phyloP scores from a whole-genome alignment of 2,113 vertebrate genomes.

The Neogobius melanostomus region DNA sequence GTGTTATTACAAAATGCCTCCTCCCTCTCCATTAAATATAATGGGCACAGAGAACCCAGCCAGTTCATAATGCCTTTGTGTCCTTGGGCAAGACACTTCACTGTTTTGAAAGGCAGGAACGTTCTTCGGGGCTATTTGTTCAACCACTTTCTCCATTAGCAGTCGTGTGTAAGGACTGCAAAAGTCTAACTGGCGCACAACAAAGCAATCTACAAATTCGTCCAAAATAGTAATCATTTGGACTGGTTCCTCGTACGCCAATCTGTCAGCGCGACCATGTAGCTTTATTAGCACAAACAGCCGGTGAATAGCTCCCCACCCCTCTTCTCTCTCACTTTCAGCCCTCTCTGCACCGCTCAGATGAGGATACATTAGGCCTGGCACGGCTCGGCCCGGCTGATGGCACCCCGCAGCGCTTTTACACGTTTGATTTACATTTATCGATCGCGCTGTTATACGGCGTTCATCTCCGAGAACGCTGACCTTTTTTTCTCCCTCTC shows the following conservation, averaged over 20 bases:
- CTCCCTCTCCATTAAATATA: no score
- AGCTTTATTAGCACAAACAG: slow-evolving; percentile 31
- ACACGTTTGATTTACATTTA: slow-evolving; percentile 70
- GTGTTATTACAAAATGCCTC: no score
- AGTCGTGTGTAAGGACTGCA: slow-evolving; percentile 19
- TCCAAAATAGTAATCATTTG: slow-evolving; percentile 55
- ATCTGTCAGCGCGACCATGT: slow-evolving; percentile 39
- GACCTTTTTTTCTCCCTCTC: slow-evolving; percentile 33
- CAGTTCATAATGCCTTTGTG: no score
- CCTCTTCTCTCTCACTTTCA: neutral
- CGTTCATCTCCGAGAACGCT: slow-evolving; percentile 63
- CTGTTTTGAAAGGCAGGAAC: no score
- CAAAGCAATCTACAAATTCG: slow-evolving; percentile 51
- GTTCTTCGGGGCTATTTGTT: neutral
- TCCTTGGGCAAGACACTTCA: no score
- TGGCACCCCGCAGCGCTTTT: slow-evolving; percentile 55
- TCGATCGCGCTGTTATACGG: slow-evolving; percentile 59
- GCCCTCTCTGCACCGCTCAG: slow-evolving; percentile 25
- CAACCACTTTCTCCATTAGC: slow-evolving; percentile 21
- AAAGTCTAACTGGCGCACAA: slow-evolving; percentile 27
- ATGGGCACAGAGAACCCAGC: no score
- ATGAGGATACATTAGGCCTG: slow-evolving; percentile 41
- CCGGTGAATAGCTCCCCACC: slow-evolving; percentile 4
- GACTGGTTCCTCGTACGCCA: slow-evolving; percentile 37
- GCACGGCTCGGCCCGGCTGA: slow-evolving; percentile 20